Percentiles rank a stretch among this genome's conserved stretches.
These are phyloP conservation scores for Athalia circularis DNA, from an alignment of 2,888 invertebrate genomes.

Conservation along the genomic window DNA sequence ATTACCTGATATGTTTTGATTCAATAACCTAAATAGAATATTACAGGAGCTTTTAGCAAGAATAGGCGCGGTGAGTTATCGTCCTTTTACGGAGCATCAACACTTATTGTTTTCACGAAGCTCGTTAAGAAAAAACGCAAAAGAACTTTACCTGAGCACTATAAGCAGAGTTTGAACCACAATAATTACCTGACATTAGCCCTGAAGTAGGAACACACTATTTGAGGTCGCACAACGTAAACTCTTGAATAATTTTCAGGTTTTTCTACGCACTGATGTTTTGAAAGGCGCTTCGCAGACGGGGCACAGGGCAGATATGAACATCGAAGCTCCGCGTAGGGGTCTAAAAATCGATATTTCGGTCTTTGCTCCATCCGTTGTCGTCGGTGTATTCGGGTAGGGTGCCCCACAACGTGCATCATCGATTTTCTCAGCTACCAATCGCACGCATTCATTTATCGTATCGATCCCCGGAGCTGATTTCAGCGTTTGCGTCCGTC, in stretches of 20 bases:
- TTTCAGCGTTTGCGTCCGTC: slow-evolving; percentile 71
- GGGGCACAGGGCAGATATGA: slow-evolving; percentile 70
- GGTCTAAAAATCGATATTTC: slow-evolving; percentile 85
- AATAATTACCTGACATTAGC: slow-evolving; percentile 39
- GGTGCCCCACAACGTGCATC: slow-evolving; percentile 64
- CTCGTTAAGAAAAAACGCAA: not conserved
- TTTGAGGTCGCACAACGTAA: slow-evolving; percentile 1
- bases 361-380: slow-evolving; percentile 83
- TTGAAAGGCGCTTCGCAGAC: slow-evolving; percentile 68
- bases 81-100: too few species aligned
- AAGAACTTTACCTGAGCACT: not conserved
- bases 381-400: slow-evolving; percentile 70
- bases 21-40: too few species aligned
- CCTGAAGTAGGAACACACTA: not conserved
- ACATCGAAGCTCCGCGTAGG: slow-evolving; percentile 77
- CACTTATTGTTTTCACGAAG: too few species aligned
- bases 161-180: not conserved
- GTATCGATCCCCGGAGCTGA: slow-evolving; percentile 80
- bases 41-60: too few species aligned
- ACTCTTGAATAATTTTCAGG: slow-evolving; percentile 19
- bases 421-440: slow-evolving; percentile 76
- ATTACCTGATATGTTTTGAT: too few species aligned
- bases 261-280: slow-evolving; percentile 64
- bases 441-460: slow-evolving; percentile 87
- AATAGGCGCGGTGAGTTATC: too few species aligned